Evolutionary conservation across 2,113 vertebrate genomes (phyloP).

Genomic region (Ammospiza nelsoni): DNA sequence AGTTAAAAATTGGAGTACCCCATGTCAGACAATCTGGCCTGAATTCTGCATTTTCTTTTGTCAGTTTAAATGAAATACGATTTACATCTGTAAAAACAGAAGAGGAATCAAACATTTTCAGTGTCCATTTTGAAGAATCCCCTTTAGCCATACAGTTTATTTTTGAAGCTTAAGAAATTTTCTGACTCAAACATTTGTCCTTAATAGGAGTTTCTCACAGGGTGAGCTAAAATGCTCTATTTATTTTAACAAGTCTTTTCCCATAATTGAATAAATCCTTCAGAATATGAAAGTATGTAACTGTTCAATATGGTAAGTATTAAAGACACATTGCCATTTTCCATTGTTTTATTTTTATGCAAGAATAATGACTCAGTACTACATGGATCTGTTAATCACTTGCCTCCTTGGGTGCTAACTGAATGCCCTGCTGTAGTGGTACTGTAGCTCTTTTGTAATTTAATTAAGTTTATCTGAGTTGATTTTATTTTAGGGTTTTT

Average conservation of each 20-base stretch:
- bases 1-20: neutral
- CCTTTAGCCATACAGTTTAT: slow-evolving; percentile 3
- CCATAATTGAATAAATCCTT: neutral
- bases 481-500: neutral
- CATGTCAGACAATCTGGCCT: neutral
- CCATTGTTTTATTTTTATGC: neutral
- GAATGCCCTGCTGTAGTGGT: neutral
- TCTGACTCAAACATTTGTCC: slow-evolving; percentile 42
- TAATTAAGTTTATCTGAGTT: neutral
- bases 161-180: slow-evolving; percentile 54
- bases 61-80: neutral
- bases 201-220: slow-evolving; percentile 53
- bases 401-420: neutral
- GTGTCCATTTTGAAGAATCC: slow-evolving; percentile 1
- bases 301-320: neutral
- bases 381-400: neutral
- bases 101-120: neutral
- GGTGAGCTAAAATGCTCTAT: slow-evolving; percentile 2
- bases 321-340: neutral
- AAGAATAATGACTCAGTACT: neutral
- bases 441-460: neutral
- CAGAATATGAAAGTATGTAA: slow-evolving; percentile 7
- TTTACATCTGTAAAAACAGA: slow-evolving; percentile 52
- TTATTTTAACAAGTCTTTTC: slow-evolving; percentile 12
- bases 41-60: neutral